phyloP scores from a whole-genome alignment of 2,113 vertebrate genomes.

The Grammomys dolichurus region DNA sequence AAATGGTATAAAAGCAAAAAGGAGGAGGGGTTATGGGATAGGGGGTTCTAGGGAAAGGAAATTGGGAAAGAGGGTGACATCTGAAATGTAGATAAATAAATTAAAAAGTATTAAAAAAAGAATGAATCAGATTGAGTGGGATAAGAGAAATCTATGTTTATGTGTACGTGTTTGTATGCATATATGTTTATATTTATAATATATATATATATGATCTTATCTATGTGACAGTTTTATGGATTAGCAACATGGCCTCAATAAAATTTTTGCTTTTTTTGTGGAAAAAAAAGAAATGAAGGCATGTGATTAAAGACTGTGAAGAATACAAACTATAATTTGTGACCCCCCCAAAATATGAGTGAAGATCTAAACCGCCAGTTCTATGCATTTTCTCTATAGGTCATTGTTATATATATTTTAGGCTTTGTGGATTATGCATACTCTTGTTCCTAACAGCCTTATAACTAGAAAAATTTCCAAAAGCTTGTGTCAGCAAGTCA shows the following conservation, averaged over 20 bases:
- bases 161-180: background rate
- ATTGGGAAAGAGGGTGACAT: too few relatives aligned
- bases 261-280: background rate
- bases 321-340: background rate
- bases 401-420: background rate
- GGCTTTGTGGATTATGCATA: background rate
- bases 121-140: slow-evolving; percentile 47
- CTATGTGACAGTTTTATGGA: slow-evolving; percentile 28
- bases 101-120: background rate
- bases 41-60: too few relatives aligned
- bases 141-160: slow-evolving; percentile 61
- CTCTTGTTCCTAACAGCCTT: background rate
- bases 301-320: background rate
- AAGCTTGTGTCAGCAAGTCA: background rate
- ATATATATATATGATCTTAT: background rate
- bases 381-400: background rate
- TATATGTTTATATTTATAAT: background rate
- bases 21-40: too few relatives aligned
- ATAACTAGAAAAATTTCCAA: background rate
- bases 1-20: too few relatives aligned
- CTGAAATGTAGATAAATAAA: too few relatives aligned
- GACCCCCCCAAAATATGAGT: background rate
- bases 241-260: slow-evolving; percentile 59
- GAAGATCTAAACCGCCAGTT: background rate
- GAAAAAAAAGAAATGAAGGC: background rate